Base-by-base conservation (phyloP, 2,888 invertebrate species). In the Ectemnius continuus region DNA sequence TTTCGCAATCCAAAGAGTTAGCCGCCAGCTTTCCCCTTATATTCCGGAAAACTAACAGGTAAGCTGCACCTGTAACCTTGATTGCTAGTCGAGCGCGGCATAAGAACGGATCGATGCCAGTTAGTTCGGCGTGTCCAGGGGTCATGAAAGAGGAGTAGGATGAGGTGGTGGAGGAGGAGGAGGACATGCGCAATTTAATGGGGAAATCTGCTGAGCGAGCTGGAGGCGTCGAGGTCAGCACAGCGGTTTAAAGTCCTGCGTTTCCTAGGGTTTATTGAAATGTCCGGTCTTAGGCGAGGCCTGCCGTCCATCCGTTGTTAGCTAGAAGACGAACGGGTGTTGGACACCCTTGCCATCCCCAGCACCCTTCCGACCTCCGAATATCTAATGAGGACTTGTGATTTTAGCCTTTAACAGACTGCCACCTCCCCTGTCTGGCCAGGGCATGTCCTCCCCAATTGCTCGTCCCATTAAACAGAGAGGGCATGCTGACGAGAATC, bases 231-330 rank as follows among this genome's bases (percentile, higher is more conserved):
- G n/a, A 6, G 58, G 71, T 81, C 75, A 83, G 87, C 79, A 87
- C 85, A 85, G 83, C 81, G 86, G 84, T 84, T 85, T 84, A 72
- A 83, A 80, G 79, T 76, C 76, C 61, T 78, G 80, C 84, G 85
- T 87, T 87, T 82, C 77, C 86, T 79, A 76, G 86, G 87, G 85
- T 88, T 90, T 89, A 90, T 90, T 90, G 90, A 90, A 90, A 90
- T 88, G 89, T 90, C 87, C 87, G 88, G 88, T 87, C 88, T 88
- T 87, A 85, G 86, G 72, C 82, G 78, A 11, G 36, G 71, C 75
- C 75, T 61, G 14, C n/a, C 62, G 45, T 59, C 46, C 69, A n/a
- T 61, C 71, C 23, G 36, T 36, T 36, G 36, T 70, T 67, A 70
- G 76, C 61, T 26, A 61, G 70, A 81, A 81, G 79, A 73, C 75